Base-by-base conservation (phyloP, 2,113 vertebrate species). In the Clupea harengus region DNA sequence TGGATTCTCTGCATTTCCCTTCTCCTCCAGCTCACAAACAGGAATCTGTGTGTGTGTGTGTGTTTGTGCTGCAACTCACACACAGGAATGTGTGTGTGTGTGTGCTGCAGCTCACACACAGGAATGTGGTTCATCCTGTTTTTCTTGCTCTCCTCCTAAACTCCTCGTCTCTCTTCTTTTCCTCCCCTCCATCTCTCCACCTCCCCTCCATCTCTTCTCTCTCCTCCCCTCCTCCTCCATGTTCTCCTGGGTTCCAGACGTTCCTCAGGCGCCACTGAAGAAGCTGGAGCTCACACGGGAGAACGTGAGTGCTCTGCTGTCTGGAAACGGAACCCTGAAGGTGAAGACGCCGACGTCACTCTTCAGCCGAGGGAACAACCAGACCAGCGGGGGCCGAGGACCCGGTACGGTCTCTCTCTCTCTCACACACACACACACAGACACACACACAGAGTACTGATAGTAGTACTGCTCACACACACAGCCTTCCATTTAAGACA, bases 271-370 rank as follows among this genome's bases (percentile, higher is more conserved):
- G 17, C 49, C 60, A 1, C 83, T 87, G 0, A 97, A 90, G 86
- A 95, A 96, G 85, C 78, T 93, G 87, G 96, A 97, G 52, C 93
- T 94, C 0, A 83, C 92, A 49, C 96, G 90, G 90, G 97, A 99
- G 89, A 97, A 97, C 45, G 94, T 96, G 88, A 92, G 92, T 50
- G 91, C 91, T 81, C 92, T 96, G 47, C 86, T 92, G 32, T 9
- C 85, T 47, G 94, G 91, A 89, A 96, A 94, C 84, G 95, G 90
- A 82, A 93, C 89, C 85, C 92, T 94, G 92, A 96, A 88, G 84
- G 92, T 87, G 91, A 97, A 92, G 92, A 39, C 80, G 84, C 85
- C 84, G 4, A 15, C 89, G 8, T 91, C 92, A 0, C 89, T 93
- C 84, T 95, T 97, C 83, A 96, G 85, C 89, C 94, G 95, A 85